These are phyloP conservation scores for Apostichopus parvimensis DNA, from an alignment of 35 echinoderm and acorn worm species.

Conservation along the genomic window DNA sequence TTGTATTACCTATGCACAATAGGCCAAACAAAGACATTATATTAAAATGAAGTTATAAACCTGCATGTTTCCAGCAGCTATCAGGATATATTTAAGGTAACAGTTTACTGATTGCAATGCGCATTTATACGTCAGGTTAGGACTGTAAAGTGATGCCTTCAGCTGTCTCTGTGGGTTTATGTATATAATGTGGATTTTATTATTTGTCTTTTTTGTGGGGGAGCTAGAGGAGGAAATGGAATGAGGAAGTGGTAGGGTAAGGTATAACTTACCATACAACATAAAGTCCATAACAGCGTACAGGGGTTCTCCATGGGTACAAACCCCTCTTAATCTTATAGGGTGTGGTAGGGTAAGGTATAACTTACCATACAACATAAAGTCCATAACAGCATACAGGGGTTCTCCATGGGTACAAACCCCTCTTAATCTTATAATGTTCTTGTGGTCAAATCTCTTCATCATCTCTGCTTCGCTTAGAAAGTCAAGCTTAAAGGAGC, in stretches of 20 bases:
- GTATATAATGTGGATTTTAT: too few relatives aligned
- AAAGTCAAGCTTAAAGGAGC: conserved; percentile 77
- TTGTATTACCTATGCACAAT: too few relatives aligned
- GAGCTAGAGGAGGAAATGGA: background rate
- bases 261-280: conserved; percentile 75
- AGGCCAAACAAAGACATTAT: too few relatives aligned
- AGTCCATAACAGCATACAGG: conserved; percentile 90
- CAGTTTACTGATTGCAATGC: too few relatives aligned
- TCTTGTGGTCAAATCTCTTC: conserved; percentile 87
- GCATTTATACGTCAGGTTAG: too few relatives aligned
- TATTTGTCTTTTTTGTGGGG: background rate
- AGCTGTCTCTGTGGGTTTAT: too few relatives aligned
- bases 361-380: conserved; percentile 89
- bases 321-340: conserved; percentile 73
- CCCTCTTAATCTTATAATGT: conserved; percentile 74
- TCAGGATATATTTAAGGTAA: too few relatives aligned
- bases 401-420: conserved; percentile 89
- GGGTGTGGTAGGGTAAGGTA: background rate
- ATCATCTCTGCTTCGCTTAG: conserved; percentile 97
- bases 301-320: conserved; percentile 80
- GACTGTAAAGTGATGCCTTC: too few relatives aligned
- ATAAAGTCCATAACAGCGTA: conserved; percentile 97
- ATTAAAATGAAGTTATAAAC: too few relatives aligned
- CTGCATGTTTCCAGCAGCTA: too few relatives aligned
- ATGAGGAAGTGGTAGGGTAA: background rate